Base-by-base conservation (phyloP, 2,797 vertebrate species). In the Geotrypetes seraphini region DNA sequence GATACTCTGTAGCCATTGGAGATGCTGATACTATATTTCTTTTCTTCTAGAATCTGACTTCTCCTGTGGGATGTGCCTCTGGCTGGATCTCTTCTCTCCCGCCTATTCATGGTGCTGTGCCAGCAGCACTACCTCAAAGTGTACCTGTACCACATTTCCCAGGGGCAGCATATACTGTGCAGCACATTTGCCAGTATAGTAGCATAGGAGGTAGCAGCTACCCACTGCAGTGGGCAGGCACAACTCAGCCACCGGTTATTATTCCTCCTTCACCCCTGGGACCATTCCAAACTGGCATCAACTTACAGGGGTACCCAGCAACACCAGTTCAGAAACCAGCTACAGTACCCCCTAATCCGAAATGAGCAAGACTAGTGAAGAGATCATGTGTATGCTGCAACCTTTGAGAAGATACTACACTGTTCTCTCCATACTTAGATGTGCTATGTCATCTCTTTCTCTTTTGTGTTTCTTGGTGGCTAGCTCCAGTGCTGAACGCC, bases 91-190 rank as follows among this genome's bases (percentile, higher is more conserved):
- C 71, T 25, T 59, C 73, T 33, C 46, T 73, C 19, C 55, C 73
- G 35, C 69, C 59, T 60, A 61, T 77, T 33, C 71, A 49, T 14
- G 69, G 65, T 50, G 52, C 67, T 16, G 67, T 45, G 18, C 66
- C 66, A 26, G 43, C 58, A 23, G 59, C 71, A 34, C 50, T 73
- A 50, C 81, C 63, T 75, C 84, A 63, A 47, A 67, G 71, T 79
- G 47, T 75, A 25, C 43, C 67, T 43, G 45, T 58, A 25, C 40
- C 69, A 37, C 60, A 70, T 25, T 75, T 67, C 47, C 53, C 71
- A 31, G 47, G 65, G 29, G 47, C 58, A 30, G 54, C 73, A 46
- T 86, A 87, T 55, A 76, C 81, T 75, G 57, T 87, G 57, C 73
- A 87, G 36, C 61, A 65, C 22, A 45, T 52, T 33, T 75, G 66